phyloP scores from a whole-genome alignment of 1,140 invertebrate species.

The Hyphantria cunea region DNA sequence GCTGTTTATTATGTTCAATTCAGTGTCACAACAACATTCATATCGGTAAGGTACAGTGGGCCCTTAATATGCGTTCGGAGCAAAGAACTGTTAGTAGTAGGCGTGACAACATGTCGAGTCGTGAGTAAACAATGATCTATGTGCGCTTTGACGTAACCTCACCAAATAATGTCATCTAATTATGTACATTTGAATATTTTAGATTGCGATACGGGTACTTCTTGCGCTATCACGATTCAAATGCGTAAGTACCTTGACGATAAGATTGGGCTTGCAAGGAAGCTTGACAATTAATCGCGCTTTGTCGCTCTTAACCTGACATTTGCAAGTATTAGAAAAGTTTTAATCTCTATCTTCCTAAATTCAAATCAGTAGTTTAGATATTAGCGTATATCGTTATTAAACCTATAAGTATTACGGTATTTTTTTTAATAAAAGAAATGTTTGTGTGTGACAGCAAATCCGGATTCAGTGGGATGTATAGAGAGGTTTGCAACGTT shows the following conservation, averaged over 20 bases:
- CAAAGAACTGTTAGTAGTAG: slow-evolving; percentile 63
- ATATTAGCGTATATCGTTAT: neutral
- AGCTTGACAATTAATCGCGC: slow-evolving; percentile 31
- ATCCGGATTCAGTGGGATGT: slow-evolving; percentile 83
- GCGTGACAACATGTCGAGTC: slow-evolving; percentile 70
- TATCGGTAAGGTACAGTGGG: slow-evolving; percentile 28
- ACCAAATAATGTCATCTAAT: slow-evolving; percentile 38
- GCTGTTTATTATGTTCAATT: slow-evolving; percentile 50
- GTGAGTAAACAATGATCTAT: slow-evolving; percentile 59
- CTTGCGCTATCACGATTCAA: slow-evolving; percentile 78
- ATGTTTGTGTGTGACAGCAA: slow-evolving; percentile 65
- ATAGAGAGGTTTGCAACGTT: slow-evolving; percentile 92
- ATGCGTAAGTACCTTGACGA: slow-evolving; percentile 69
- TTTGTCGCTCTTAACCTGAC: slow-evolving; percentile 28
- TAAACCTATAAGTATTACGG: neutral
- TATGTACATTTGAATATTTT: slow-evolving; percentile 65
- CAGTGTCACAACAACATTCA: slow-evolving; percentile 31
- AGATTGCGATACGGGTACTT: slow-evolving; percentile 76
- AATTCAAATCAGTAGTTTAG: neutral
- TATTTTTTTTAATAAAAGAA: slow-evolving; percentile 12
- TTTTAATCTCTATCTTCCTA: neutral
- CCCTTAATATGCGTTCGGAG: slow-evolving; percentile 63
- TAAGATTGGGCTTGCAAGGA: slow-evolving; percentile 35
- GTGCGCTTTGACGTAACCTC: slow-evolving; percentile 34
- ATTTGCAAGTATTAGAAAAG: no score